Evolutionary conservation across 2,888 invertebrate species (phyloP), one percentile per base, ranked within the genome.

Genomic region (Phytoseiulus persimilis): DNA sequence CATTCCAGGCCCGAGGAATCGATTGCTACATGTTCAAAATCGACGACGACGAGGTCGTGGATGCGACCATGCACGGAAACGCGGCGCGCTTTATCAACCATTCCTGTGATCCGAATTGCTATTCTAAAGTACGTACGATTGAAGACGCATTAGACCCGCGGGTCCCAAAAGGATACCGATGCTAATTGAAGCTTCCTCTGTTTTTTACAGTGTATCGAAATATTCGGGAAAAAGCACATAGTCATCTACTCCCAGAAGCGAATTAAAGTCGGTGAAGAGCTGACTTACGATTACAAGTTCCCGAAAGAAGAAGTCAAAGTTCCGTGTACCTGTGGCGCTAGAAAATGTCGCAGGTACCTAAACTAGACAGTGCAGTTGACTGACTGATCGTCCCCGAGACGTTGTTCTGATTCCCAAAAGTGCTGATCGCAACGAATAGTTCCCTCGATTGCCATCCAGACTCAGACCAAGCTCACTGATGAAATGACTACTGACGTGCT

Each of bases 11-110:
- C 83, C 91, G 96, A 93, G 97, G 97, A 39, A 98, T 98, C 92
- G 98, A 98, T 90, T 98, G 98, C 93, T 98, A 98, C 93, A 98
- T 98, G 98, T 98, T 98, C 94, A 95, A 97, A 91, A 97, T 98
- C 91, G 98, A 98, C 93, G 97, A 98, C 93, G 95, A 96, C 93
- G 95, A 96, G 91, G 98, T 98, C 2, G 97, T 98, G 31, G 98
- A 98, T 93, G 98, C 98, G 83, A 98, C 98, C n/a, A 96, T 98
- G 95, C 96, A 96, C 93, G 98, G 98, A 92, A 98, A 98, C 94
- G 97, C 98, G 90, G 98, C 98, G 28, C 94, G 98, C 92, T 98
- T 98, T 93, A 98, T 98, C 93, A 98, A 98, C 94, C 98, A 98
- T 94, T 98, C 97, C 28, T 98, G 98, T 94, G 98, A 98, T 94